Evolutionary conservation across 2,113 vertebrate genomes (phyloP).

Genomic region (Thamnophis sirtalis): DNA sequence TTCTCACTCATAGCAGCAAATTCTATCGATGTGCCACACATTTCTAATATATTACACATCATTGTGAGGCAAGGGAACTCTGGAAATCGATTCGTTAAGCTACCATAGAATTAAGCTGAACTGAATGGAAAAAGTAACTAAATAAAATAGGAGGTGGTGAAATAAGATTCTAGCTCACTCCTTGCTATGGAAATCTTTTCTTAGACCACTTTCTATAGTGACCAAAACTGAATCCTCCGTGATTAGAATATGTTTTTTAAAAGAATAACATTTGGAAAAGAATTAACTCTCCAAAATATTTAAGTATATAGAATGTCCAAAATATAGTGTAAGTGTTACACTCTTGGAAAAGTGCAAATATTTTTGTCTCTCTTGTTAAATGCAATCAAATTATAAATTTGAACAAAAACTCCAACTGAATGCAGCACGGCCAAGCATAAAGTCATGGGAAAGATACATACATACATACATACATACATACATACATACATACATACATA

Average conservation of each 20-base stretch:
- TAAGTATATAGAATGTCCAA: background rate
- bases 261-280: background rate
- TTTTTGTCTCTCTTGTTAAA: background rate
- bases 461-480: too few relatives aligned
- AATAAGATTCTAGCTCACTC: background rate
- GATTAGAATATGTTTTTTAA: background rate
- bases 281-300: background rate
- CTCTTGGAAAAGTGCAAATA: background rate
- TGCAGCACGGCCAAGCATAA: background rate
- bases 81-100: background rate
- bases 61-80: background rate
- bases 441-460: background rate
- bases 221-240: background rate
- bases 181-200: background rate
- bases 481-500: too few relatives aligned
- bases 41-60: background rate
- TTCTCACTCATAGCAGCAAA: background rate
- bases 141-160: background rate
- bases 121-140: background rate
- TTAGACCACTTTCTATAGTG: background rate
- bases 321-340: background rate
- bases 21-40: background rate
- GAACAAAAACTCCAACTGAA: background rate
- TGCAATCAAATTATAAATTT: background rate
- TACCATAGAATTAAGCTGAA: background rate